phyloP scores from a whole-genome alignment of 1,140 invertebrate species.

The Helicoverpa armigera region DNA sequence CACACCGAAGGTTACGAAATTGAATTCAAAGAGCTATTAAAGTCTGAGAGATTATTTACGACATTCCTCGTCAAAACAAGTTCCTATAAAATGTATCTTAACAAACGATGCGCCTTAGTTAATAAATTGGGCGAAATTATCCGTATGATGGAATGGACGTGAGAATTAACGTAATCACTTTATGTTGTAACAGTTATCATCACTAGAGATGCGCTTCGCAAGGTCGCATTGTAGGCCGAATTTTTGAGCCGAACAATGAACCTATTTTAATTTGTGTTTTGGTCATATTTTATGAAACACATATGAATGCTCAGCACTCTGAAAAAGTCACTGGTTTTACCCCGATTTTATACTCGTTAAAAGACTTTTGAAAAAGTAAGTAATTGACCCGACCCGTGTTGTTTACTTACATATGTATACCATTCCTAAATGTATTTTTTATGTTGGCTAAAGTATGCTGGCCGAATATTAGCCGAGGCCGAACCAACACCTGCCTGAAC shows the following conservation, averaged over 20 bases:
- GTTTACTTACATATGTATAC: no score
- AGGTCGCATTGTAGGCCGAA: constrained; percentile 8
- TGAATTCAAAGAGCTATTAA: constrained; percentile 7
- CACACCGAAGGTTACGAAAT: constrained; percentile 34
- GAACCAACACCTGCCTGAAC: background rate
- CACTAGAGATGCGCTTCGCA: background rate
- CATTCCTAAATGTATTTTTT: no score
- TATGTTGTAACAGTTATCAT: constrained; percentile 25
- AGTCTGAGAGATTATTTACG: constrained; percentile 34
- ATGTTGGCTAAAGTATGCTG: no score
- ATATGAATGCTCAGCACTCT: no score
- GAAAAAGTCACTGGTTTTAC: no score
- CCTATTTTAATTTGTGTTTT: no score
- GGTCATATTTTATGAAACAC: no score
- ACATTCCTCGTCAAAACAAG: constrained; percentile 23
- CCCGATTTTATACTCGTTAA: no score
- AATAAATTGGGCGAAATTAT: constrained; percentile 38
- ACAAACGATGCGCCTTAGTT: constrained; percentile 11
- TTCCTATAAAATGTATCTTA: constrained; percentile 27
- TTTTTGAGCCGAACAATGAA: background rate
- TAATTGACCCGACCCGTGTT: no score
- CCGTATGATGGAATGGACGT: constrained; percentile 50
- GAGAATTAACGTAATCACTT: constrained; percentile 45
- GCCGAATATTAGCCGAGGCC: background rate
- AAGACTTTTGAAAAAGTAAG: no score